Conservation (phyloP, 2,797 vertebrate species). For the Peromyscus attwateri region DNA sequence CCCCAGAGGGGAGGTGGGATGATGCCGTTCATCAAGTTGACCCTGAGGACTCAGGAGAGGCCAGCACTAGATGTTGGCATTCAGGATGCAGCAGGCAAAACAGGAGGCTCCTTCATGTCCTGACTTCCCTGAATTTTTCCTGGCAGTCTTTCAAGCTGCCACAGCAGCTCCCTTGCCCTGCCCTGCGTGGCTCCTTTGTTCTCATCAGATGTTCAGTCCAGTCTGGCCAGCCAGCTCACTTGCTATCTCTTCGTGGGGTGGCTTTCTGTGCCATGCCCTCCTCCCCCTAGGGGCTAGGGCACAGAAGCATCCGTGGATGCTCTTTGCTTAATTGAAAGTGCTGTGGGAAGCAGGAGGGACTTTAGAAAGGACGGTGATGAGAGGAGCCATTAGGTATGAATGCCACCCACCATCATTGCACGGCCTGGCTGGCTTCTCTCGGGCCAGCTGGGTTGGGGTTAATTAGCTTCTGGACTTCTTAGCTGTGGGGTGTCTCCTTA, state of each 20-base stretch:
- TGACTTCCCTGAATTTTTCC: background rate
- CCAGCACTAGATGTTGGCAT: background rate
- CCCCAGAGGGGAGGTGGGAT: background rate
- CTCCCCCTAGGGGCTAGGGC: background rate
- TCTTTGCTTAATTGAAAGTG: constrained; percentile 70
- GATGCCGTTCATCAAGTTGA: background rate
- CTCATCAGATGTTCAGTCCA: background rate
- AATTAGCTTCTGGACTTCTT: constrained; percentile 76
- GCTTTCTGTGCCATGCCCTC: constrained; percentile 60
- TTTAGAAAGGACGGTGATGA: constrained; percentile 41
- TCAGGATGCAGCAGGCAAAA: background rate
- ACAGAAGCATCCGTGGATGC: background rate
- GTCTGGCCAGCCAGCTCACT: background rate
- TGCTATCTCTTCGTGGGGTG: constrained; percentile 33
- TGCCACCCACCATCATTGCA: constrained; percentile 31
- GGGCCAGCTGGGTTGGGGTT: constrained; percentile 32
- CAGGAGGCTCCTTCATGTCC: background rate
- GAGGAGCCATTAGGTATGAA: constrained; percentile 67
- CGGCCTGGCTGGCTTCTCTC: constrained; percentile 25
- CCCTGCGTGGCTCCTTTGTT: background rate
- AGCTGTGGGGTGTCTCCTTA: constrained; percentile 75
- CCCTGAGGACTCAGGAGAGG: background rate
- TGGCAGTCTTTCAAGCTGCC: background rate
- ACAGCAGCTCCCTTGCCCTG: background rate
- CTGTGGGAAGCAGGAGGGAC: constrained; percentile 49